phyloP scores from a whole-genome alignment of 2,888 invertebrate genomes.

The Lucinisca nassula region DNA sequence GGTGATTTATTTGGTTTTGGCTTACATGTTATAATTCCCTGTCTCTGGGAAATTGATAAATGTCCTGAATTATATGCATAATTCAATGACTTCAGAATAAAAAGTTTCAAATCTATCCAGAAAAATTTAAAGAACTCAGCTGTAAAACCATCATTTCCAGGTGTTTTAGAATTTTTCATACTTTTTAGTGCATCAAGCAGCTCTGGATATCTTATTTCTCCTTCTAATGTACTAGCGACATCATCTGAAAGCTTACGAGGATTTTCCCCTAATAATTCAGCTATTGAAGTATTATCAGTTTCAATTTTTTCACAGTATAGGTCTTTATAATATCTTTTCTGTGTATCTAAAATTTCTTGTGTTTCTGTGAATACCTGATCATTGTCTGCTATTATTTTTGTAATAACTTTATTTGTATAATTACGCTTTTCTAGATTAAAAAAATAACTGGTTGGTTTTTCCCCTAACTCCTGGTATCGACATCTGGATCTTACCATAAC shows the following conservation, averaged over 20 bases:
- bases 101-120: not conserved
- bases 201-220: not conserved
- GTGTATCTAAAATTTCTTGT: not conserved
- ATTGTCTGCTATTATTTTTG: not conserved
- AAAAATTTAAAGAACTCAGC: not conserved
- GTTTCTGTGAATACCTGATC: not conserved
- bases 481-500: not conserved
- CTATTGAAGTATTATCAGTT: not conserved
- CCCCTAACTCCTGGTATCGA: not conserved
- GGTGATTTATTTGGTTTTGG: slow-evolving; percentile 8
- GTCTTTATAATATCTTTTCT: not conserved
- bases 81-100: not conserved
- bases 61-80: not conserved
- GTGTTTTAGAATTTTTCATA: slow-evolving; percentile 6
- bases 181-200: not conserved
- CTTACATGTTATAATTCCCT: not conserved
- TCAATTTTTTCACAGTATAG: not conserved
- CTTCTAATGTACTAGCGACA: not conserved
- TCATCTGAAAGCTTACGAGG: not conserved
- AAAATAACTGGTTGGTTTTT: not conserved
- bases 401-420: not conserved
- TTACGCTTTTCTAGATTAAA: not conserved
- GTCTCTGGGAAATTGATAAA: not conserved
- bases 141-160: slow-evolving; percentile 2
- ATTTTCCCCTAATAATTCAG: not conserved